Evolutionary conservation across 2,113 vertebrate genomes (phyloP).

Genomic region (Zosterops hypoxanthus): DNA sequence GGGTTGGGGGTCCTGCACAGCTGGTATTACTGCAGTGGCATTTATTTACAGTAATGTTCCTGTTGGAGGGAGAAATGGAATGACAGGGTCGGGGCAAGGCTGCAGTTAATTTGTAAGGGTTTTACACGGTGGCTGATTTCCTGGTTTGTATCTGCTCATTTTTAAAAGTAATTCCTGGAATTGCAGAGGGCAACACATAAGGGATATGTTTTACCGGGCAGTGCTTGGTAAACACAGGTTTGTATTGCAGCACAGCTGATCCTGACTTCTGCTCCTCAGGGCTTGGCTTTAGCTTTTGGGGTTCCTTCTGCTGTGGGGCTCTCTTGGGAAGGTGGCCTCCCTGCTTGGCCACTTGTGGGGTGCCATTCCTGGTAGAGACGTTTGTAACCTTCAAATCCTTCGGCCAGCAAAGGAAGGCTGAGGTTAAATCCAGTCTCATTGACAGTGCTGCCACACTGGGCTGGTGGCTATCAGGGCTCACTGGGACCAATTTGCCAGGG

Average conservation of each 20-base stretch:
- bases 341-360: not conserved
- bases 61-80: not conserved
- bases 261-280: not conserved
- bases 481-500: rapidly evolving
- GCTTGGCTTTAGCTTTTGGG: not conserved
- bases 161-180: not conserved
- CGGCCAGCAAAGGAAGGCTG: not conserved
- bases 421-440: rapidly evolving
- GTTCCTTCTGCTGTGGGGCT: not conserved
- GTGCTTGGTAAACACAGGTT: not conserved
- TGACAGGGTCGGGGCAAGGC: not conserved
- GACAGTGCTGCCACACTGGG: rapidly evolving
- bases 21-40: not conserved
- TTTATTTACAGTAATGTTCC: not conserved
- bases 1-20: not conserved
- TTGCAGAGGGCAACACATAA: not conserved
- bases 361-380: not conserved
- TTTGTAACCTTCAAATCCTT: not conserved
- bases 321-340: not conserved
- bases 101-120: not conserved
- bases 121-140: not conserved
- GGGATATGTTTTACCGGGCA: not conserved
- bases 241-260: not conserved
- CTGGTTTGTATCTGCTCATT: not conserved
- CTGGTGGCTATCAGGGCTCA: not conserved